Base-by-base conservation (phyloP, 2,888 invertebrate genomes). In the Platynereis dumerilii region DNA sequence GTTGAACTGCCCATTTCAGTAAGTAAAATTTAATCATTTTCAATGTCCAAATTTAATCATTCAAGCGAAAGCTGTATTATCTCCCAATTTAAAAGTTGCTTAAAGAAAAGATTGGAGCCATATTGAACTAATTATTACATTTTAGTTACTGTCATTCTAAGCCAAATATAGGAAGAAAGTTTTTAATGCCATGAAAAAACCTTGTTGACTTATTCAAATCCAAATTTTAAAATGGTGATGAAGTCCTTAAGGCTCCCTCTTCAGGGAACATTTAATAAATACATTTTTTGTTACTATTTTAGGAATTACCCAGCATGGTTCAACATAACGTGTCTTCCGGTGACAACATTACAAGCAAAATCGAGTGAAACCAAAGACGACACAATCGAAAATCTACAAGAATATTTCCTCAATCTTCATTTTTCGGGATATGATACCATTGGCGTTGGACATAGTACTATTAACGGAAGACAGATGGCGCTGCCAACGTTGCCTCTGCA, bases 381-480 rank as follows among this genome's bases (percentile, higher is more conserved):
- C 5, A 5, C n/a, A n/a, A n/a, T 2, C 20, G 34, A 34, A n/a
- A 17, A 28, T n/a, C 2, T 34, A 5, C 28, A 29, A 5, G 58
- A 57, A 57, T 12, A 44, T n/a, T 59, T 59, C 27, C 26, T 59
- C 7, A 59, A 59, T 44, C 42, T 44, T 45, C 59, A 59, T 26
- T 59, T 59, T 44, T 20, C 34, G 2, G 59, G 59, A 20, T 44
- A 42, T 28, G 27, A 59, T 5, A 44, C 45, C 2, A 20, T 24
- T n/a, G 45, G 45, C 3, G 12, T n/a, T 7, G 39, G 44, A 44
- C 24, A 59, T 22, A 39, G 42, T n/a, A 59, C 22, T 12, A 59
- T 59, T 12, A 59, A 59, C 26, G 59, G 59, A 12, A 7, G 34
- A 7, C 42, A 26, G 34, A 24, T 42, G n/a, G 44, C n/a, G 12